Percentiles rank a stretch among this genome's conserved stretches.
Conservation (phyloP, 2,888 invertebrate species). For the Dromius quadrimaculatus region DNA sequence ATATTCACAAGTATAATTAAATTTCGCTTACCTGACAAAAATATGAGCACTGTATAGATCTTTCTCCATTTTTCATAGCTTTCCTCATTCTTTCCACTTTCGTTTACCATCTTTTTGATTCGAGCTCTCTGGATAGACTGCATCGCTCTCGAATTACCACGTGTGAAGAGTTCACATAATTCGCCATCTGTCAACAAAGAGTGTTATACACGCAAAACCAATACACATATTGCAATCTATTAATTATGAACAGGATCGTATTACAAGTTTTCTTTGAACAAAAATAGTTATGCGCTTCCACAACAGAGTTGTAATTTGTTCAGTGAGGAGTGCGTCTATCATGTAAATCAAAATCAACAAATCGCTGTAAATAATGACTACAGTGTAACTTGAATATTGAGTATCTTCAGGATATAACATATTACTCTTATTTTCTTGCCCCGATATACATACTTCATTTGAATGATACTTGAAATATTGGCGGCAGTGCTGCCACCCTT, state of each 20-base stretch:
- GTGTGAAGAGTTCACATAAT: conserved; percentile 41
- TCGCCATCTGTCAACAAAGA: conserved; percentile 51
- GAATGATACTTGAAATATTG: no score
- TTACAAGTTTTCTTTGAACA: background rate
- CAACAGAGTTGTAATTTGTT: no score
- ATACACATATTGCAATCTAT: conserved; percentile 41
- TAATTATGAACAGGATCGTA: conserved; percentile 38
- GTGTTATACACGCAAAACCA: conserved; percentile 42
- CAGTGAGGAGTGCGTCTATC: no score
- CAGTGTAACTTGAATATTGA: no score
- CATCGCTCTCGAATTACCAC: conserved; percentile 35
- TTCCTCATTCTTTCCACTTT: background rate
- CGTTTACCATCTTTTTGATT: conserved; percentile 31
- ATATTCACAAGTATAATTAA: no score
- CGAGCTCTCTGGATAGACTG: conserved; percentile 35
- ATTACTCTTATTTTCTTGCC: no score
- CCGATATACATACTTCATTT: no score
- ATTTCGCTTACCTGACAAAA: conserved; percentile 29
- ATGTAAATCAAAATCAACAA: no score
- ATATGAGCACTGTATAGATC: conserved; percentile 40
- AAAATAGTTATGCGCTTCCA: no score
- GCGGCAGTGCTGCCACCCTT: no score
- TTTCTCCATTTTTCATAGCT: conserved; percentile 18
- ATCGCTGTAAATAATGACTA: no score
- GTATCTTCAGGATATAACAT: no score